Evolutionary conservation across 2,888 invertebrate species (phyloP), one percentile per base, ranked within the genome.

Genomic region (Phalangium opilio): DNA sequence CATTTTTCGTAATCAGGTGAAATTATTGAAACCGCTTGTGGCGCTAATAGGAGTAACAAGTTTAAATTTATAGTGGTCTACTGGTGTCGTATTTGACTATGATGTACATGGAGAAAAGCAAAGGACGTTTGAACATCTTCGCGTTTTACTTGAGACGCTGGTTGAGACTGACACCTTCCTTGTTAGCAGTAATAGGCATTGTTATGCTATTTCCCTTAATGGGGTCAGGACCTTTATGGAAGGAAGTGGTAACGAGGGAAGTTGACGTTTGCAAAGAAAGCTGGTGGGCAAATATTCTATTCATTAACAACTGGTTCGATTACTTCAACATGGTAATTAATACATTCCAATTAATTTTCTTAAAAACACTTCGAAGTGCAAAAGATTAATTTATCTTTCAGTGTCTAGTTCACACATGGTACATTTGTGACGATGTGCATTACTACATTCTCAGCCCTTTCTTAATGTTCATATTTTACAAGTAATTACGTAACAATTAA

Each of bases 321-420:
- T 45, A 48, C 3, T 49, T 48, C 12, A 45, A 54, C 27, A 53
- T 57, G 49, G 55, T 55, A 36, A 38, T 39, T 27, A 27, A 7
- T n/a, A n/a, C n/a, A n/a, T n/a, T n/a, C n/a, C n/a, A n/a, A n/a
- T n/a, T n/a, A n/a, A n/a, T n/a, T n/a, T n/a, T n/a, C n/a, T n/a
- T n/a, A n/a, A n/a, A n/a, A n/a, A n/a, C n/a, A n/a, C n/a, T n/a
- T n/a, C n/a, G n/a, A n/a, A n/a, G n/a, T n/a, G n/a, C n/a, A n/a
- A n/a, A n/a, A n/a, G n/a, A n/a, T n/a, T n/a, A n/a, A n/a, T n/a
- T n/a, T n/a, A n/a, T n/a, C n/a, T n/a, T n/a, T n/a, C n/a, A 52
- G 52, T 57, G 56, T 41, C 45, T 54, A 45, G 47, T 55, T n/a
- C 55, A 55, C 46, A 53, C 56, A 2, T 57, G 56, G 56, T 57